A percentile compares a stretch with the other conserved stretches of the same genome.
These are phyloP conservation scores for Parnassius apollo DNA, from an alignment of 2,888 invertebrate genomes.

Conservation along the genomic window DNA sequence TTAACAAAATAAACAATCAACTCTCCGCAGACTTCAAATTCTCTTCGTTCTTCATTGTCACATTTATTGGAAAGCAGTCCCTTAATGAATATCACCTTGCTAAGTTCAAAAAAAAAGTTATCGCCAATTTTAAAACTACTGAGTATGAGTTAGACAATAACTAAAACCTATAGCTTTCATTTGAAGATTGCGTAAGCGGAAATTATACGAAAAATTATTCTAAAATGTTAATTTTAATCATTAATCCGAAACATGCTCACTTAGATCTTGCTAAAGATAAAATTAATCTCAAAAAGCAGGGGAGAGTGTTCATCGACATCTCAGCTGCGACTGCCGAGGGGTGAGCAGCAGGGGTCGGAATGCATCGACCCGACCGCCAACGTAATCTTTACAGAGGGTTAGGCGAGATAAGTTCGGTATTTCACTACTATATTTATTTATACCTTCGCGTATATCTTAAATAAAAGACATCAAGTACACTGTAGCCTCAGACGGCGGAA, in stretches of 20 bases:
- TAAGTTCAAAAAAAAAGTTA: too few species aligned
- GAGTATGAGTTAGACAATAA: too few species aligned
- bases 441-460: slow-evolving; percentile 15
- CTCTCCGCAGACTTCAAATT: too few species aligned
- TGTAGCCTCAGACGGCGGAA: too few species aligned
- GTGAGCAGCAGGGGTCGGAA: slow-evolving; percentile 19
- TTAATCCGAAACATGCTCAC: slow-evolving; percentile 22
- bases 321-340: slow-evolving; percentile 9
- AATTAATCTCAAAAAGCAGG: slow-evolving; percentile 24
- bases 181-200: too few species aligned
- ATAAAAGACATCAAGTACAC: not conserved
- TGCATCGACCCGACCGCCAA: slow-evolving; percentile 20
- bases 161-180: too few species aligned
- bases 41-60: too few species aligned
- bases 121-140: too few species aligned
- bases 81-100: too few species aligned
- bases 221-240: slow-evolving; percentile 11
- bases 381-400: slow-evolving; percentile 22
- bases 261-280: slow-evolving; percentile 23
- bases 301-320: slow-evolving; percentile 22
- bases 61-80: too few species aligned
- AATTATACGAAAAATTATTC: too few species aligned
- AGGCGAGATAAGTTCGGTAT: slow-evolving; percentile 4
- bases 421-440: slow-evolving; percentile 6
- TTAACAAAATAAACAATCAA: too few species aligned